Base-by-base conservation (phyloP, 2,888 invertebrate genomes). In the Idaea biselata region DNA sequence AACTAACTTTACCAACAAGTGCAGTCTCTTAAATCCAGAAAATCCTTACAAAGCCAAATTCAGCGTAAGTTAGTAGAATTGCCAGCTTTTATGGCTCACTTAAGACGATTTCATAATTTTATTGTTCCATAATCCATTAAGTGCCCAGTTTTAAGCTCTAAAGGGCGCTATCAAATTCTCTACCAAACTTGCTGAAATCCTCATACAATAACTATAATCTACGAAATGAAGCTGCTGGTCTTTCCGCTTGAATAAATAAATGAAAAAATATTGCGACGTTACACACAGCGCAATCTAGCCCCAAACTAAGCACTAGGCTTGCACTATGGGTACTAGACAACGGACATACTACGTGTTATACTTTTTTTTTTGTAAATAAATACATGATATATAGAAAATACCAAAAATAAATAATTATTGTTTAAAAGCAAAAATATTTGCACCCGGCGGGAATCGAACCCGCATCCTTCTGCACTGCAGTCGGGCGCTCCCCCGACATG, bases 81-180 rank as follows among this genome's bases (percentile, higher is more conserved):
- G 56, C 56, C 18, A 18, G 56, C 56, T 17, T 17, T 17, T 17
- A 55, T 7, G 1, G 55, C 55, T 17, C 55, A 17, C 18, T 56
- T 17, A 5, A 55, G 17, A 17, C 17, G 56, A 56, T 56, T 56
- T 56, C 17, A 56, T 18, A 56, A 56, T 56, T 56, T 56, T 56
- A 56, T 18, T 18, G 18, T 18, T 18, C 56, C 56, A 56, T 56
- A 18, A 56, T 56, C 56, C 56, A 56, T 56, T 56, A 56, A 56
- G 11, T 14, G 18, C 18, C 18, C 18, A 55, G 18, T 56, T 56
- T 55, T 56, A 18, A 56, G 56, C 18, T 16, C 18, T n/a, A 14
- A 18, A 18, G 56, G 7, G 7, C 56, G 18, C 56, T 56, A 56
- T 56, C 56, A 56, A 17, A 44, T 44, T 14, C 44, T 44, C 5